Evolutionary conservation across 2,113 vertebrate species (phyloP), one percentile per base, ranked within the genome.

Genomic region (Pterophyllum scalare): DNA sequence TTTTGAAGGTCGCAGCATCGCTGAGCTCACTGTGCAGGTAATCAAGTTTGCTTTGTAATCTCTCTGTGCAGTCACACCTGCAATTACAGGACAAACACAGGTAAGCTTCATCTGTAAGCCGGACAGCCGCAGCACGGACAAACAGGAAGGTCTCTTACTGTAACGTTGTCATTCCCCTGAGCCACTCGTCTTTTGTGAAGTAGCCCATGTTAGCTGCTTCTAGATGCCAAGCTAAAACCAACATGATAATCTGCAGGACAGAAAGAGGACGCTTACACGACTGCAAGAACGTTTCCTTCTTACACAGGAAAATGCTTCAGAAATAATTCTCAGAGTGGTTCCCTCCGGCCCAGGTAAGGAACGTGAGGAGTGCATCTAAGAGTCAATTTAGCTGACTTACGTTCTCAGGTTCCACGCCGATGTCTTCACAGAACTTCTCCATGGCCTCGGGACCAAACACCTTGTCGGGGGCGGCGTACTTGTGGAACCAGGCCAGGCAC

Each of bases 121-220:
- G 17, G 24, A 40, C 56, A 38, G 35, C 35, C 10, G 35, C 35
- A 38, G 35, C 35, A 14, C 4, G 4, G 28, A 15, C 38, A n/a
- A 20, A 26, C 4, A 15, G 33, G 24, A 46, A 59, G 17, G 72
- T 22, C 6, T 91, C 98, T 97, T 97, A 99, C 98, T 98, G 97
- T 97, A 99, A 92, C 89, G 95, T 95, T 17, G 97, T 98, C 98
- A 99, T 99, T 94, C 98, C 98, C 91, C 97, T 97, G 92, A 98
- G 94, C 98, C 98, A 99, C 93, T 99, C 98, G 90, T 99, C 97
- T 96, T 98, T 99, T 80, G 98, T 99, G 96, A 99, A 99, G 96
- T 98, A 99, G 59, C 98, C 98, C 98, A 99, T 99, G 93, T 95
- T 98, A 93, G 96, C 96, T 92, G 98, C 98, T 95, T 98, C 97